Evolutionary conservation across 2,113 vertebrate species (phyloP).

Genomic region (Boleophthalmus pectinirostris): DNA sequence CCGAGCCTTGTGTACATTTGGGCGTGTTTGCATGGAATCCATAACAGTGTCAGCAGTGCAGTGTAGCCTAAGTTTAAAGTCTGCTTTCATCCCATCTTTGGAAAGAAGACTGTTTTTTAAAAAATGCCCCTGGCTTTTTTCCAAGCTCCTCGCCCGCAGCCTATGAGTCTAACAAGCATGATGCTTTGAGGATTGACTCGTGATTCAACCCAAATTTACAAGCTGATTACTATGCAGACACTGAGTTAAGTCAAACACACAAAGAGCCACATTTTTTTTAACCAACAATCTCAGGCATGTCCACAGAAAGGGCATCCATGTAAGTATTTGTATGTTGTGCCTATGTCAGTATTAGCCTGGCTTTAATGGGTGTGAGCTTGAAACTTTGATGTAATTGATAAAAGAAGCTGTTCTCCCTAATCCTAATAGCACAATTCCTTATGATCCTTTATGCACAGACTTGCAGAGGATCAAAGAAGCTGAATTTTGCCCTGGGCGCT

Average conservation of each 20-base stretch:
- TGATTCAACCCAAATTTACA: slow-evolving; percentile 70
- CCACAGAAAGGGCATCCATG: slow-evolving; percentile 52
- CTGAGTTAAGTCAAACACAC: slow-evolving; percentile 51
- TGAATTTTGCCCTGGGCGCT: slow-evolving; percentile 70
- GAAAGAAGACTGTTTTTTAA: slow-evolving; percentile 66
- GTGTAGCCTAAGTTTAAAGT: slow-evolving; percentile 68
- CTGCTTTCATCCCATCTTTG: slow-evolving; percentile 68
- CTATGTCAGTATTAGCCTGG: slow-evolving; percentile 40
- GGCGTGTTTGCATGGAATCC: slow-evolving; percentile 53
- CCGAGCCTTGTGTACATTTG: slow-evolving; percentile 51
- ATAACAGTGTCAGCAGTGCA: slow-evolving; percentile 49
- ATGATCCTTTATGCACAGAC: slow-evolving; percentile 81
- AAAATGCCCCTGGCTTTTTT: slow-evolving; percentile 65
- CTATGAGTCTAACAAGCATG: slow-evolving; percentile 70
- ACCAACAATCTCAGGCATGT: slow-evolving; percentile 60
- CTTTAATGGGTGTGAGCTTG: slow-evolving; percentile 69
- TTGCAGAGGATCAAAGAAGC: slow-evolving; percentile 78
- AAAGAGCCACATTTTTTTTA: slow-evolving; percentile 46
- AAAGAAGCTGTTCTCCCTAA: slow-evolving; percentile 75
- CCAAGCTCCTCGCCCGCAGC: slow-evolving; percentile 62
- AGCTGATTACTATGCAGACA: slow-evolving; percentile 66
- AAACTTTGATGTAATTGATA: slow-evolving; percentile 82
- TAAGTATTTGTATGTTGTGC: slow-evolving; percentile 38
- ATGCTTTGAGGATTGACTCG: slow-evolving; percentile 74
- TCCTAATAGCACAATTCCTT: slow-evolving; percentile 79